These are phyloP conservation scores for Epinotia bilunana DNA, from an alignment of 2,888 invertebrate species.

Conservation along the genomic window DNA sequence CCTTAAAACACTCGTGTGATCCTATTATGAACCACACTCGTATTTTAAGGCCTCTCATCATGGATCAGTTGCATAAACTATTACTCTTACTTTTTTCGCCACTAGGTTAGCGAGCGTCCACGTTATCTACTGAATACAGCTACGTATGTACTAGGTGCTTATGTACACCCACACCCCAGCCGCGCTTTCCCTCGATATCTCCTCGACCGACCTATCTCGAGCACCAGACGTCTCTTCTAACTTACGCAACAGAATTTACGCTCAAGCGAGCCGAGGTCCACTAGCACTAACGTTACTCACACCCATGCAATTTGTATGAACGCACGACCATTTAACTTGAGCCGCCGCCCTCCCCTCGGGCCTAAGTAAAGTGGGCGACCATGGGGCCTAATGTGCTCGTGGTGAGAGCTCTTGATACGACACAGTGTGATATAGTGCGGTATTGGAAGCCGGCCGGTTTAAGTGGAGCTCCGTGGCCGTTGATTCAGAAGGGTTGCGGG, in stretches of 20 bases:
- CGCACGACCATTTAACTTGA: conserved; percentile 56
- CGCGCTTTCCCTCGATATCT: conserved; percentile 69
- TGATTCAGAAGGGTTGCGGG: conserved; percentile 54
- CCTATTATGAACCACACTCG: too few relatives aligned
- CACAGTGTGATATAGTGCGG: conserved; percentile 80
- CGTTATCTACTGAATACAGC: conserved; percentile 40
- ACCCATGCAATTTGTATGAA: conserved; percentile 79
- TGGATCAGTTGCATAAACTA: too few relatives aligned
- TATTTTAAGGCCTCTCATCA: too few relatives aligned
- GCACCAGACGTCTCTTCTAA: conserved; percentile 78
- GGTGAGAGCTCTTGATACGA: conserved; percentile 78
- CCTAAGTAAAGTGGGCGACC: conserved; percentile 54
- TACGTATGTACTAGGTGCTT: conserved; percentile 29
- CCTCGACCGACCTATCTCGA: conserved; percentile 71
- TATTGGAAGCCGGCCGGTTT: conserved; percentile 68
- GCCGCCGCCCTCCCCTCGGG: conserved; percentile 60
- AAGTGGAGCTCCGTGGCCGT: conserved; percentile 58
- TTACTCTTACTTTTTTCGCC: conserved; percentile 33
- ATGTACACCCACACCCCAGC: conserved; percentile 48
- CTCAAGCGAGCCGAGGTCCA: conserved; percentile 80
- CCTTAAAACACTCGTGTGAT: too few relatives aligned
- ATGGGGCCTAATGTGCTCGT: conserved; percentile 68
- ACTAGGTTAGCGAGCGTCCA: conserved; percentile 28
- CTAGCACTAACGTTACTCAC: conserved; percentile 78
- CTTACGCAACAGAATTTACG: conserved; percentile 84